These are phyloP conservation scores for Psilanteris sp. DNA, from an alignment of 1,140 invertebrate species.

Conservation along the genomic window DNA sequence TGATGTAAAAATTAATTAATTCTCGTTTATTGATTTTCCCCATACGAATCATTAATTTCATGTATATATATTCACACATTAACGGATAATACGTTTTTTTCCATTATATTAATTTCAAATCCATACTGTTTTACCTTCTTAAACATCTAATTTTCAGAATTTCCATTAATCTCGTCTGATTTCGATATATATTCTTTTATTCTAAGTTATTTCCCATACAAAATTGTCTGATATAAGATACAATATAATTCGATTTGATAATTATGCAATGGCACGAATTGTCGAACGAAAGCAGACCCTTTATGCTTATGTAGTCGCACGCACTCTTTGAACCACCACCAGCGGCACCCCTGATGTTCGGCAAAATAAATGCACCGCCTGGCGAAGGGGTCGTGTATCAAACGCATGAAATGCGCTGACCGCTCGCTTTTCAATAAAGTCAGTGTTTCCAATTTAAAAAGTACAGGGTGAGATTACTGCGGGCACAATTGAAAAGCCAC, in stretches of 20 bases:
- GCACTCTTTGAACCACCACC: conserved; percentile 65
- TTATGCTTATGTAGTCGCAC: conserved; percentile 42
- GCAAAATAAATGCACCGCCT: conserved; percentile 63
- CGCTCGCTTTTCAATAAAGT: conserved; percentile 36
- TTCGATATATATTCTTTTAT: too few species aligned
- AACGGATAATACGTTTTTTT: too few species aligned
- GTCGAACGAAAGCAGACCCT: conserved; percentile 42
- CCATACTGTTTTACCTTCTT: too few species aligned
- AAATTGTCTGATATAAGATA: conserved; percentile 14
- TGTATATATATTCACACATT: too few species aligned
- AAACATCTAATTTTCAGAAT: too few species aligned
- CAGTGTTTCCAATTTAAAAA: conserved; percentile 26
- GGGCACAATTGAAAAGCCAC: too few species aligned
- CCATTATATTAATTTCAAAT: too few species aligned
- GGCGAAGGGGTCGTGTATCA: conserved; percentile 2
- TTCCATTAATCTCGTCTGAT: too few species aligned
- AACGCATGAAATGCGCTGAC: conserved; percentile 39
- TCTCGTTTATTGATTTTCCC: too few species aligned
- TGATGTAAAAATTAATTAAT: too few species aligned
- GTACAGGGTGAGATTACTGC: background rate
- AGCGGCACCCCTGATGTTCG: conserved; percentile 62
- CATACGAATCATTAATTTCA: too few species aligned
- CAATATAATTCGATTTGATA: conserved; percentile 16
- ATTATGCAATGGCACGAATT: conserved; percentile 59
- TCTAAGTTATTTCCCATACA: too few species aligned